Evolutionary conservation across 2,888 invertebrate genomes (phyloP).

Genomic region (Opisthograptis luteolata): DNA sequence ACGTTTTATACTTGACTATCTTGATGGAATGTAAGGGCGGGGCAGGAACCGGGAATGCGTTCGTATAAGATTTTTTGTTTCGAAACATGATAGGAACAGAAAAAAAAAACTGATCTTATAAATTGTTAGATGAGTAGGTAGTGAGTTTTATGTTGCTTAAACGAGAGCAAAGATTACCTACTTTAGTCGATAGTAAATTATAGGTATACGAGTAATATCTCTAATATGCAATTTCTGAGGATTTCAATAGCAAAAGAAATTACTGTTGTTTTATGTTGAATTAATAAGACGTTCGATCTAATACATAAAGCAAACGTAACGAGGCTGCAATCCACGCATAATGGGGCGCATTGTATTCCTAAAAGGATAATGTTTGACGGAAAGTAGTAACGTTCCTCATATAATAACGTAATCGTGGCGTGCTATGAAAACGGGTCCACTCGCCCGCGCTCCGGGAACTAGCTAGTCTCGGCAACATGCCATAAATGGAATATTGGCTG

Average conservation of each 20-base stretch:
- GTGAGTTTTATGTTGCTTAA: no score
- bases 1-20: conserved; percentile 44
- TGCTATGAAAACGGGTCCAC: conserved; percentile 54
- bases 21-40: conserved; percentile 57
- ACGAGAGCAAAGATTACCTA: no score
- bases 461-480: conserved; percentile 67
- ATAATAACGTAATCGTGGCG: conserved; percentile 40
- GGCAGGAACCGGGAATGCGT: conserved; percentile 53
- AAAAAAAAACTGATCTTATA: conserved; percentile 31
- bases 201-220: no score
- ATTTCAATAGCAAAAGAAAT: no score
- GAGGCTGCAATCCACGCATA: neutral
- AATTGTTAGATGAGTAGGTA: no score
- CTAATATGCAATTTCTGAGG: no score
- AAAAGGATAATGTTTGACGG: conserved; percentile 44
- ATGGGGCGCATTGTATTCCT: conserved; percentile 9
- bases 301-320: neutral
- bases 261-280: no score
- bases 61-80: conserved; percentile 47
- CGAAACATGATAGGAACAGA: conserved; percentile 35
- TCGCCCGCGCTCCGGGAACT: conserved; percentile 41
- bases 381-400: conserved; percentile 13
- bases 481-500: conserved; percentile 63
- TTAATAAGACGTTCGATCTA: no score
- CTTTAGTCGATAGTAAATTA: no score